A percentile compares a stretch with the other conserved stretches of the same genome.
These are phyloP conservation scores for Sphaeridia pumilis DNA, from an alignment of 2,888 invertebrate genomes.

Conservation along the genomic window DNA sequence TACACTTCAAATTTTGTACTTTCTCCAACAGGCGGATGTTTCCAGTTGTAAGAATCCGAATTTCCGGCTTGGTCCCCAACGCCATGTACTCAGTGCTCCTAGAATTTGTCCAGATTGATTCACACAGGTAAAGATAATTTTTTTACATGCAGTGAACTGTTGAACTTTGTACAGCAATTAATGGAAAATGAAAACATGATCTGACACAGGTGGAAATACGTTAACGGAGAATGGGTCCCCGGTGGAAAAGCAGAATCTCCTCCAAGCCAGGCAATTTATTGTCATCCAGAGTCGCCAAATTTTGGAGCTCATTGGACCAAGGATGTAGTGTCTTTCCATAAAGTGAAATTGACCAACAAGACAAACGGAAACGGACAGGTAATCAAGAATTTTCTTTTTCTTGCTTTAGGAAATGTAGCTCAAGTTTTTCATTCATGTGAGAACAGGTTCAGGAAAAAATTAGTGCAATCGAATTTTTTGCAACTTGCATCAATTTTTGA, in stretches of 20 bases:
- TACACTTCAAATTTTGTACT: too few relatives aligned
- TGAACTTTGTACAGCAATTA: too few relatives aligned
- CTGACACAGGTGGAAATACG: slow-evolving; percentile 96
- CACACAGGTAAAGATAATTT: slow-evolving; percentile 62
- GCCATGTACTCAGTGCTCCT: slow-evolving; percentile 90
- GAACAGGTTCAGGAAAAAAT: too few relatives aligned
- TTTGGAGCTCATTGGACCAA: slow-evolving; percentile 95
- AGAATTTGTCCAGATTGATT: slow-evolving; percentile 83
- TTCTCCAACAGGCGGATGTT: slow-evolving; percentile 78
- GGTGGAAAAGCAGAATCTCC: slow-evolving; percentile 93
- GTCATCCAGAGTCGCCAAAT: slow-evolving; percentile 86
- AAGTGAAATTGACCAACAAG: slow-evolving; percentile 84
- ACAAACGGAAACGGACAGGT: slow-evolving; percentile 83
- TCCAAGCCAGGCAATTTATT: slow-evolving; percentile 80
- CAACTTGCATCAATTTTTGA: too few relatives aligned
- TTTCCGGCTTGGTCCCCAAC: slow-evolving; percentile 80
- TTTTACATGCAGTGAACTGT: too few relatives aligned
- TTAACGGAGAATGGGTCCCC: slow-evolving; percentile 93
- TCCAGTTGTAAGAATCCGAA: slow-evolving; percentile 86
- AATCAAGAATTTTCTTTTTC: too few relatives aligned
- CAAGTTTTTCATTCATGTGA: too few relatives aligned
- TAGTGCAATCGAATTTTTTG: too few relatives aligned
- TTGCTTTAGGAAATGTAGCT: too few relatives aligned
- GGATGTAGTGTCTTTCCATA: slow-evolving; percentile 82
- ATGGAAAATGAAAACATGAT: too few relatives aligned